Percentiles rank a stretch among this genome's conserved stretches.
Conservation (phyloP, 2,888 invertebrate species). For the Cistogaster globosa region DNA sequence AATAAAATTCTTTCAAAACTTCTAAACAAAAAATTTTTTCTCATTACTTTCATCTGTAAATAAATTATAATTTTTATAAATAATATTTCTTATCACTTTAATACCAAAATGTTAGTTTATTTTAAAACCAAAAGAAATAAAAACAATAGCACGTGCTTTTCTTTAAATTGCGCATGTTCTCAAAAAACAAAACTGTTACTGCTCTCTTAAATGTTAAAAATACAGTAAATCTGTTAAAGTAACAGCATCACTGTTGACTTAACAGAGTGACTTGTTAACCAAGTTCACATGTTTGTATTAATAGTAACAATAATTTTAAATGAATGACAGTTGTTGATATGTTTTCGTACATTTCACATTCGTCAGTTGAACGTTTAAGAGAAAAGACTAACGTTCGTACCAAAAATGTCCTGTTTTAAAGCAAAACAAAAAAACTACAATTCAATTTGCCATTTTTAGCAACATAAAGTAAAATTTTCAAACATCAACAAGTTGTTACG, state of each 20-base stretch:
- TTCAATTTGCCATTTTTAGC: background rate
- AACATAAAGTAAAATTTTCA: background rate
- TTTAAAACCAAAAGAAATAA: background rate
- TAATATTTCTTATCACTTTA: no score
- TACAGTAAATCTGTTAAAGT: background rate
- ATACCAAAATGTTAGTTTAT: no score
- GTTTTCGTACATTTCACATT: constrained; percentile 5
- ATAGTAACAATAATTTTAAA: constrained; percentile 12
- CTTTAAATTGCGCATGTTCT: constrained; percentile 6
- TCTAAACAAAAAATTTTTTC: no score
- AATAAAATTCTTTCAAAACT: no score
- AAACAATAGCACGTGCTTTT: constrained; percentile 32
- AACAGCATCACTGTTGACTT: background rate
- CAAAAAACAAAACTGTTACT: background rate
- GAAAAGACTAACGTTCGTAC: no score
- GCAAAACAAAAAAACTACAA: no score
- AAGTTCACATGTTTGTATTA: constrained; percentile 18
- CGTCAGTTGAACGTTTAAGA: background rate
- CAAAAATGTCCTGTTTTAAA: background rate
- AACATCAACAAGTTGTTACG: constrained; percentile 25
- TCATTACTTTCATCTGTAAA: no score
- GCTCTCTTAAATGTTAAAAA: background rate
- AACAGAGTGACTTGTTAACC: no score
- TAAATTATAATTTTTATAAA: no score
- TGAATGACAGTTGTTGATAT: constrained; percentile 39